A percentile compares a stretch with the other conserved stretches of the same genome.
Evolutionary conservation across 2,113 vertebrate genomes (phyloP).

Genomic region (Diadophis punctatus): DNA sequence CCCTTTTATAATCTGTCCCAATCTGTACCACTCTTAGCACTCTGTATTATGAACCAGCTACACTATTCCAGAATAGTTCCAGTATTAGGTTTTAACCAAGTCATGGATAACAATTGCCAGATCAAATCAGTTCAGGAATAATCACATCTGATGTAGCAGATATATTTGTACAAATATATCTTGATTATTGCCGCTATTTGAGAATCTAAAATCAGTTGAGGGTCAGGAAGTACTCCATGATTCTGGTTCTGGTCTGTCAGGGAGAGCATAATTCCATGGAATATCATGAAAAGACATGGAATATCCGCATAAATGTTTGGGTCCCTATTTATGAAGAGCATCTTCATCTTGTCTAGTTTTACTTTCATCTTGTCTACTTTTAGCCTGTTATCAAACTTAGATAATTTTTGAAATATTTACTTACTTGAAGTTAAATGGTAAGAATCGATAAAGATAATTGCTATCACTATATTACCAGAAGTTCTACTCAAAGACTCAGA

Average conservation of each 20-base stretch:
- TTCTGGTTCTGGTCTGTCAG: neutral
- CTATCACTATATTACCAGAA: neutral
- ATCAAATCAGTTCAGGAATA: neutral
- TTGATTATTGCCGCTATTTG: neutral
- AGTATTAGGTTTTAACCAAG: neutral
- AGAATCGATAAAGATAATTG: neutral
- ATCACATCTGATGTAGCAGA: neutral
- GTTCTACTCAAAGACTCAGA: neutral
- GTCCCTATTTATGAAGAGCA: neutral
- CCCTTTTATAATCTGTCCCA: neutral
- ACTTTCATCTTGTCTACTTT: neutral
- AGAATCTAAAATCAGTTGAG: neutral
- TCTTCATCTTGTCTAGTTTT: neutral
- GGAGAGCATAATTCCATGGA: neutral
- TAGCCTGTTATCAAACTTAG: neutral
- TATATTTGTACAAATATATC: neutral
- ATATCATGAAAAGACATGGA: neutral
- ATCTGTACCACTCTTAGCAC: neutral
- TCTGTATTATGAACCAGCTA: neutral
- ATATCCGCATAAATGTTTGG: neutral
- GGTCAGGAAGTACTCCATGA: neutral
- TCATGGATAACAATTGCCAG: neutral
- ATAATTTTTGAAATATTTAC: neutral
- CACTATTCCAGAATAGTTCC: neutral
- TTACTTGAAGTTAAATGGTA: neutral